Evolutionary conservation across 2,888 invertebrate genomes (phyloP).

Genomic region (Lasioglossum vierecki): DNA sequence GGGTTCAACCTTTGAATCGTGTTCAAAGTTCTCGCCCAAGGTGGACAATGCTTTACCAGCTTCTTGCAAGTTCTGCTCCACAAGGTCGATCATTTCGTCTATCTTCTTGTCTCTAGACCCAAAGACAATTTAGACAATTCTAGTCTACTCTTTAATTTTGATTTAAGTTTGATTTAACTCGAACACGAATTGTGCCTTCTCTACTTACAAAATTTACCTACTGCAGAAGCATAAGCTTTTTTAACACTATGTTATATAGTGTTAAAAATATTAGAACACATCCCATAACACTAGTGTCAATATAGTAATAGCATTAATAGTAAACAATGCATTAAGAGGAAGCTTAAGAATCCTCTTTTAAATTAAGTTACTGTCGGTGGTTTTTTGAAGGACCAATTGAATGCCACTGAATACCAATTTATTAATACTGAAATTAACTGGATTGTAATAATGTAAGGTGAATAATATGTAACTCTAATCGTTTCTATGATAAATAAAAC

Average conservation of each 20-base stretch:
- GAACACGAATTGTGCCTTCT: neutral
- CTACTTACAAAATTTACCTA: neutral
- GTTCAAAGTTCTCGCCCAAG: conserved; percentile 79
- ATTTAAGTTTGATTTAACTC: neutral
- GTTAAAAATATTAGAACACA: too few relatives aligned
- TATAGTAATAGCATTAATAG: too few relatives aligned
- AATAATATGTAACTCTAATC: too few relatives aligned
- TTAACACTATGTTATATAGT: too few relatives aligned
- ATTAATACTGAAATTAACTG: neutral
- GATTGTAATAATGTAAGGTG: neutral
- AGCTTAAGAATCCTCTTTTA: neutral
- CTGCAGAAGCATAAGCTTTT: neutral
- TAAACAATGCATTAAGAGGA: too few relatives aligned
- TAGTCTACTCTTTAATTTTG: neutral
- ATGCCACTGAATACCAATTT: neutral
- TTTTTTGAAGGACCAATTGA: neutral
- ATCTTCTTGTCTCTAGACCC: conserved; percentile 75
- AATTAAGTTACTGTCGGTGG: neutral
- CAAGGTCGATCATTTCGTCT: conserved; percentile 79
- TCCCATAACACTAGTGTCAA: neutral
- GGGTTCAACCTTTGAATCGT: conserved; percentile 80
- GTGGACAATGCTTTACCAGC: conserved; percentile 76
- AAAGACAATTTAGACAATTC: conserved; percentile 13
- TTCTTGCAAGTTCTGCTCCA: conserved; percentile 77
- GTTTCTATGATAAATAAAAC: too few relatives aligned